Evolutionary conservation across 2,113 vertebrate genomes (phyloP), one percentile per base, ranked within the genome.

Genomic region (Pheucticus melanocephalus): DNA sequence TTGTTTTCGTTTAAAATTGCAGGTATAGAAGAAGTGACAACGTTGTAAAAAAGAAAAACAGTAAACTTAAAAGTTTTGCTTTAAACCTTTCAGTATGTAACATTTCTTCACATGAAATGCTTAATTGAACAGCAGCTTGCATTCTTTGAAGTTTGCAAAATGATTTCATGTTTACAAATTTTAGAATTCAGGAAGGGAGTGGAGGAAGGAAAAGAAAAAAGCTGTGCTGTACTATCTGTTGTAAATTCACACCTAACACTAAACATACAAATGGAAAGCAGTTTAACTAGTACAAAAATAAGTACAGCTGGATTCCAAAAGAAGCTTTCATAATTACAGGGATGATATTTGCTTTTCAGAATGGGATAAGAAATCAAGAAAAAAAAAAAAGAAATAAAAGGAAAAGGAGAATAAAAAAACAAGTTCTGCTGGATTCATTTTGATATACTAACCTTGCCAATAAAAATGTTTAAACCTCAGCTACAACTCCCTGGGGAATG

Each of bases 401-500:
- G 20, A 3, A 20, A 50, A 91, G 86, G 18, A 79, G 19, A 95
- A 71, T 3, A 73, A 54, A 78, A 76, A 68, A 91, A 45, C 78
- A 93, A 88, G 90, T 86, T 91, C 51, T 92, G 94, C 82, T 93
- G 42, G 50, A 96, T 97, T 97, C 75, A 85, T 98, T 97, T 96
- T 95, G 85, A 95, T 95, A 79, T 77, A 95, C 66, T 96, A 97
- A 95, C 90, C 73, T 96, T 93, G 84, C 94, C 97, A 97, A 96
- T 96, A 89, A 93, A 97, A 97, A 97, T 96, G 81, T 48, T 93
- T 97, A 92, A 97, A 94, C 75, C 92, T 94, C 97, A 94, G 94
- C 97, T 97, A 97, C 95, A 97, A 80, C 84, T 97, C 98, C 96
- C 96, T 96, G 77, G 91, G 95, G 98, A 96, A 97, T 77, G 61